These are phyloP conservation scores for Montifringilla adamsi DNA, from an alignment of 2,113 vertebrate species.

Conservation along the genomic window DNA sequence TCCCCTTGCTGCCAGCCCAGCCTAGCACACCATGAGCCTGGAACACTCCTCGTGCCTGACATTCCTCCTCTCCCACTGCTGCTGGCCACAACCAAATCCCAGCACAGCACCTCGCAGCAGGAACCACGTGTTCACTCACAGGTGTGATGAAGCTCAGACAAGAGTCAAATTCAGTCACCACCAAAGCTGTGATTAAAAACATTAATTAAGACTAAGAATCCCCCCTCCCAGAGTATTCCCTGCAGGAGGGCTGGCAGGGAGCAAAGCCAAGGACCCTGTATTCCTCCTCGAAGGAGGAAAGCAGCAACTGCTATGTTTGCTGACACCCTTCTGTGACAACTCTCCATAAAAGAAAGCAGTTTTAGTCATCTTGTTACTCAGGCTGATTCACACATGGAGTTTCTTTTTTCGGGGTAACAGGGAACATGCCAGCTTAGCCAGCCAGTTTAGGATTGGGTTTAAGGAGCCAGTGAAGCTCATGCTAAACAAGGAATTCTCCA, in stretches of 20 bases:
- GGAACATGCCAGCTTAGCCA: background rate
- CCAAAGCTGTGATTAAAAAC: background rate
- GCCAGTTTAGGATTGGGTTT: background rate
- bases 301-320: slow-evolving; percentile 51
- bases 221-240: background rate
- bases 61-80: background rate
- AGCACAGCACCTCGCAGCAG: background rate
- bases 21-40: background rate
- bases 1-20: background rate
- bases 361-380: slow-evolving; percentile 64
- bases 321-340: slow-evolving; percentile 40
- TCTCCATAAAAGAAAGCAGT: slow-evolving; percentile 31
- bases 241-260: background rate
- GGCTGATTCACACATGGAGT: slow-evolving; percentile 38
- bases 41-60: accelerated
- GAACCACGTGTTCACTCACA: background rate
- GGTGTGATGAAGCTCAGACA: background rate
- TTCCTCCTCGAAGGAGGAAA: background rate
- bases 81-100: background rate
- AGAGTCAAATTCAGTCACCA: background rate
- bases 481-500: slow-evolving; percentile 18
- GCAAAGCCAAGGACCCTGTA: background rate
- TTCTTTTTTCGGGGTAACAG: slow-evolving; percentile 35
- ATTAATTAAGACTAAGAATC: background rate
- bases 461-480: background rate